Conservation (phyloP, 2,113 vertebrate species). For the Heteronetta atricapilla region DNA sequence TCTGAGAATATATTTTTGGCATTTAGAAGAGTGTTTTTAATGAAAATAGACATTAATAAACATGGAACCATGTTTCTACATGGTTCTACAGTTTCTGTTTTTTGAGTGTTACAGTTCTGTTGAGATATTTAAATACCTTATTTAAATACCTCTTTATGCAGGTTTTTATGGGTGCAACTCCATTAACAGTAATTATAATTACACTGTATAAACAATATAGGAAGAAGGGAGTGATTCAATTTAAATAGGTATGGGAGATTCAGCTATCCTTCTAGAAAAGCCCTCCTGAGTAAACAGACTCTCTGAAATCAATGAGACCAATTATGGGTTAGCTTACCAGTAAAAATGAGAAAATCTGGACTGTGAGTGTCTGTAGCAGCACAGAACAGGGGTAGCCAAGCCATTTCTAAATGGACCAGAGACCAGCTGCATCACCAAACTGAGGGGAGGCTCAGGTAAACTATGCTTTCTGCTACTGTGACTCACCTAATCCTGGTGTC, state of each 20-base stretch:
- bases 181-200: neutral
- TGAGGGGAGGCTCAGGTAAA: neutral
- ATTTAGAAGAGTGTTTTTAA: neutral
- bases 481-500: neutral
- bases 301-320: neutral
- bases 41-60: neutral
- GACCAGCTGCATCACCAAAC: neutral
- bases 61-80: neutral
- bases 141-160: neutral
- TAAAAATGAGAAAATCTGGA: neutral
- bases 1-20: neutral
- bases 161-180: neutral
- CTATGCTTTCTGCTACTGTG: neutral
- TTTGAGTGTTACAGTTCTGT: neutral
- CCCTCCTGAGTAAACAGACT: neutral
- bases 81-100: neutral
- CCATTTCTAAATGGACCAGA: neutral
- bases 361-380: neutral
- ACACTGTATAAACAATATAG: neutral
- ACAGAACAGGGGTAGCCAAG: neutral
- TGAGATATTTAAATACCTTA: neutral
- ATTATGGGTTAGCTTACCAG: neutral
- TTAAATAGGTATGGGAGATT: neutral
- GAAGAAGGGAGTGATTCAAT: neutral
- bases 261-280: neutral